Evolutionary conservation across 2,113 vertebrate genomes (phyloP).

Genomic region (Scomber colias): DNA sequence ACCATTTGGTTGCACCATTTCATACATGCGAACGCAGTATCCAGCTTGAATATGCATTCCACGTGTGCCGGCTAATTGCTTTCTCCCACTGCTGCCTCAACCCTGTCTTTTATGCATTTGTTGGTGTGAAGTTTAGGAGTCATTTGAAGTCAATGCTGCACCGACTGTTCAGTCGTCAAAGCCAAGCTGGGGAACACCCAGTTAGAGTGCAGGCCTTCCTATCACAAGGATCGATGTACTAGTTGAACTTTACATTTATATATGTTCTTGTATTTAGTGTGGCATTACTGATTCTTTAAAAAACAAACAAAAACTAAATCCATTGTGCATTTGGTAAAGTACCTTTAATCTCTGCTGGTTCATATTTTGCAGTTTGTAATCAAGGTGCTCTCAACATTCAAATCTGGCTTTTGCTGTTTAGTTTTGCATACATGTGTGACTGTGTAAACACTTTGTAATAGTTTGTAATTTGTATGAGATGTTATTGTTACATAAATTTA

Average conservation of each 20-base stretch:
- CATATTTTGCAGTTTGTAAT: background rate
- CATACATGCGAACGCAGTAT: slow-evolving; percentile 70
- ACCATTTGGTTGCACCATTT: slow-evolving; percentile 26
- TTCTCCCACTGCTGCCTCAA: slow-evolving; percentile 95
- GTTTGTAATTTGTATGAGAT: too few relatives aligned
- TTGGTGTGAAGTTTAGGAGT: slow-evolving; percentile 91
- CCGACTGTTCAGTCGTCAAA: slow-evolving; percentile 29
- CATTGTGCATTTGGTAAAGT: background rate
- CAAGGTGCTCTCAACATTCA: background rate
- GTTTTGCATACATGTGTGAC: background rate
- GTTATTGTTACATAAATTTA: too few relatives aligned
- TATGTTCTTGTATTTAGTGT: background rate
- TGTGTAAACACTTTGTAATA: background rate
- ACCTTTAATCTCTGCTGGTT: background rate
- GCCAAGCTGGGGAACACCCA: slow-evolving; percentile 9
- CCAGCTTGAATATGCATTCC: slow-evolving; percentile 78
- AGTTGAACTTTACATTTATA: background rate
- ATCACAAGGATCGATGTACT: slow-evolving; percentile 69
- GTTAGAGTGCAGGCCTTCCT: slow-evolving; percentile 22
- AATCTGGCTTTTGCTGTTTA: background rate
- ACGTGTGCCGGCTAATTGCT: slow-evolving; percentile 87
- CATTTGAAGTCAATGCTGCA: slow-evolving; percentile 85
- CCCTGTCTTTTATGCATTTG: slow-evolving; percentile 92
- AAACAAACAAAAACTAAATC: background rate
- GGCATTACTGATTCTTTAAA: too few relatives aligned